Evolutionary conservation across 2,797 vertebrate species (phyloP).

Genomic region (Rhabdomys pumilio): DNA sequence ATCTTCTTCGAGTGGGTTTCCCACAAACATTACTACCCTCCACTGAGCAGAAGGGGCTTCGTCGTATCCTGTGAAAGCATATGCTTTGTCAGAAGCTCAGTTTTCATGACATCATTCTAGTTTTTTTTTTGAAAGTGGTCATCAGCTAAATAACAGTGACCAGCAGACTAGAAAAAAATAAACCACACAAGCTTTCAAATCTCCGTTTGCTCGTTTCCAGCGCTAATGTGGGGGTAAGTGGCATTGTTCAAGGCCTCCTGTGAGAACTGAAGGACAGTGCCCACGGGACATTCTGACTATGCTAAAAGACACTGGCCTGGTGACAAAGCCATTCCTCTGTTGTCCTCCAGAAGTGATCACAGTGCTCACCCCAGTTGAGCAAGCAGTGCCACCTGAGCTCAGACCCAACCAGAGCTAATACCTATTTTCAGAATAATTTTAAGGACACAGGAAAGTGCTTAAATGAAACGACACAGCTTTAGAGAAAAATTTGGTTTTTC

Average conservation of each 20-base stretch:
- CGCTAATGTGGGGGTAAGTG: neutral
- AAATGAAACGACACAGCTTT: slow-evolving; percentile 10
- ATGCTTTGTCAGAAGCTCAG: slow-evolving; percentile 15
- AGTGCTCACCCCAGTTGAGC: neutral
- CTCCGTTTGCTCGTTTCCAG: neutral
- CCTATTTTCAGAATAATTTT: slow-evolving; percentile 41
- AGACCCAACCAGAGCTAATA: neutral
- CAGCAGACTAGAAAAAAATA: neutral
- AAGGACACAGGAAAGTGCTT: slow-evolving; percentile 7
- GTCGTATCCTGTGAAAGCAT: neutral
- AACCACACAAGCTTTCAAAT: slow-evolving; percentile 4
- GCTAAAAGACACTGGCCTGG: neutral
- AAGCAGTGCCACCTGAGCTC: neutral
- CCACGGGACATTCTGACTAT: neutral
- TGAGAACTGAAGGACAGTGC: slow-evolving; percentile 6
- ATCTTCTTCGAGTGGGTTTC: neutral
- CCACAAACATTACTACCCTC: slow-evolving; percentile 36
- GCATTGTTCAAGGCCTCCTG: neutral
- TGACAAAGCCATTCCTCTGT: neutral
- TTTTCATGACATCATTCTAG: neutral
- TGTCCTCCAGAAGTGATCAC: slow-evolving; percentile 22
- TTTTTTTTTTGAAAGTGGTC: neutral
- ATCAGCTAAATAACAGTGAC: neutral
- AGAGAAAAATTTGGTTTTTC: neutral
- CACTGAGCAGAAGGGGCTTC: neutral